Percentiles rank a stretch among this genome's conserved stretches.
These are phyloP conservation scores for Labeo catla DNA, from an alignment of 2,113 vertebrate species.

Conservation along the genomic window DNA sequence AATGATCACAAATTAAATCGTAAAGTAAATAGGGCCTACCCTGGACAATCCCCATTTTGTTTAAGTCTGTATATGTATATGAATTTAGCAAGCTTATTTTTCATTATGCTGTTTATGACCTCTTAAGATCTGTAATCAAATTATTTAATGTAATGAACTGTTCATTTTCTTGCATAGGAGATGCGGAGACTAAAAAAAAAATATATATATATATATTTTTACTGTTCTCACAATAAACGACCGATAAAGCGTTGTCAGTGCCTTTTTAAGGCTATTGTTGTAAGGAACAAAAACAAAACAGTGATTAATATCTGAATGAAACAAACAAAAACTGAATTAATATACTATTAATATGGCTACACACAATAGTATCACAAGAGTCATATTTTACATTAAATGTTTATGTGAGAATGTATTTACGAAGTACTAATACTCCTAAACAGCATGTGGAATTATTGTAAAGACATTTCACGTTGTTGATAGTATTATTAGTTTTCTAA, in stretches of 20 bases:
- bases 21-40: background rate
- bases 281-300: background rate
- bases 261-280: background rate
- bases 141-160: background rate
- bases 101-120: background rate
- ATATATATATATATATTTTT: no score
- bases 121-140: background rate
- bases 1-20: background rate
- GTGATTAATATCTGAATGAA: background rate
- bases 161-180: background rate
- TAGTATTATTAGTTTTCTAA: background rate
- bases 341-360: background rate
- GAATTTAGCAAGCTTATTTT: conserved; percentile 3
- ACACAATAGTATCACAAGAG: background rate
- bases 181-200: background rate
- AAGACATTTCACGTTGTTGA: background rate
- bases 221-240: background rate
- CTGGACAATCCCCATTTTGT: background rate
- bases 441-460: background rate
- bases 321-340: background rate
- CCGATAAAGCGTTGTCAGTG: background rate
- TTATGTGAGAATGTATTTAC: background rate
- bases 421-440: background rate
- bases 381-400: background rate
- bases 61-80: background rate